Percentiles rank a stretch among this genome's conserved stretches.
Evolutionary conservation across 92 coral and sea anemone genomes (phyloP).

Genomic region (Heliopora coerulea): DNA sequence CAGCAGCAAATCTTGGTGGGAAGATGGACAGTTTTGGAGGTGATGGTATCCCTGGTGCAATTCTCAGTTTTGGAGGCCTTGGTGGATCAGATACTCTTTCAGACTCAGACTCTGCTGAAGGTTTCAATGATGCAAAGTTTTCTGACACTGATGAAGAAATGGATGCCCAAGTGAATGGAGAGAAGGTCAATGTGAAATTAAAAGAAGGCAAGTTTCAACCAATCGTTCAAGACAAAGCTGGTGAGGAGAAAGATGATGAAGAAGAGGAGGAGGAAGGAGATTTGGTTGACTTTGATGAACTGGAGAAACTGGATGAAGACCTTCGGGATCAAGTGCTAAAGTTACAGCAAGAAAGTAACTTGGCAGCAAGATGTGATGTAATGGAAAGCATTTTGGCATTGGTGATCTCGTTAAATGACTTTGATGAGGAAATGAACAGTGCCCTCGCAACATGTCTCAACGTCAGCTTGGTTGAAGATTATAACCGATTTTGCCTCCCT

Average conservation of each 20-base stretch:
- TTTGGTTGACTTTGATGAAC: constrained; percentile 68
- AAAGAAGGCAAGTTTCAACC: constrained; percentile 85
- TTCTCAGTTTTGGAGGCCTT: constrained; percentile 17
- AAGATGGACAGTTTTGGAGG: constrained; percentile 42
- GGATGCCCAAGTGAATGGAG: constrained; percentile 62
- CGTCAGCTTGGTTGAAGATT: constrained; percentile 84
- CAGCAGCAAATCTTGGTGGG: neutral
- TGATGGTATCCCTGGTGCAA: constrained; percentile 33
- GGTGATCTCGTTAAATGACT: constrained; percentile 75
- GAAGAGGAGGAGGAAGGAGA: constrained; percentile 84
- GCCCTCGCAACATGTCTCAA: constrained; percentile 91
- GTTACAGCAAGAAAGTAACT: constrained; percentile 83
- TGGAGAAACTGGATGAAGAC: constrained; percentile 81
- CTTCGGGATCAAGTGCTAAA: constrained; percentile 75
- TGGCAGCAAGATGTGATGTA: constrained; percentile 62
- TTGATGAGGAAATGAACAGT: constrained; percentile 85
- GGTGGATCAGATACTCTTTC: constrained; percentile 45
- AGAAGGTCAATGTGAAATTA: constrained; percentile 54
- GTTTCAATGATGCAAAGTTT: constrained; percentile 74
- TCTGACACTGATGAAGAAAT: constrained; percentile 98
- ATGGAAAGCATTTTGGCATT: constrained; percentile 80
- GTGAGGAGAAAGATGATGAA: constrained; percentile 45
- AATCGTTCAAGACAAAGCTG: constrained; percentile 61
- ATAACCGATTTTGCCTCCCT: constrained; percentile 25
- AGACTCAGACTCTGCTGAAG: constrained; percentile 50